Percentiles rank a stretch among this genome's conserved stretches.
These are phyloP conservation scores for Trididemnum clinides DNA, from an alignment of 23 tunicate species.

Conservation along the genomic window DNA sequence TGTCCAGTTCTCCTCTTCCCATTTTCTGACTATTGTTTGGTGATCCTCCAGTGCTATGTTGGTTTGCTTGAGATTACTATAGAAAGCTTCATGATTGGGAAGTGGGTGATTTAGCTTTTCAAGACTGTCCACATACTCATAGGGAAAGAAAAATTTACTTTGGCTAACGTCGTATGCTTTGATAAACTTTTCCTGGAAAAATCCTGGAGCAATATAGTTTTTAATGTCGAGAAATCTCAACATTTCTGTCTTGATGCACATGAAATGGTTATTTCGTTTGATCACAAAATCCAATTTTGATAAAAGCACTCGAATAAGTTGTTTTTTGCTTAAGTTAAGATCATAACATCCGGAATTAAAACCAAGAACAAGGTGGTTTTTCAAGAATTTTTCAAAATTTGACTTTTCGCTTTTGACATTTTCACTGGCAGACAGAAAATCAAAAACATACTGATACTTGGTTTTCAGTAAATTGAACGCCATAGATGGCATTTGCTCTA, in stretches of 20 bases:
- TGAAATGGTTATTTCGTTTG: not conserved
- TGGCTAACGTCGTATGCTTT: too few relatives aligned
- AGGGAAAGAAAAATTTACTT: too few relatives aligned
- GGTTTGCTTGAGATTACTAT: too few relatives aligned
- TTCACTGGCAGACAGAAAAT: not conserved
- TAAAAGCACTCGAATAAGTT: not conserved
- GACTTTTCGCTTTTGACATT: not conserved
- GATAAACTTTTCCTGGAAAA: not conserved
- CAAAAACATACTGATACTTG: not conserved
- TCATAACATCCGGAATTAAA: not conserved
- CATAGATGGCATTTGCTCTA: not conserved
- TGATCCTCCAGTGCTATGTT: too few relatives aligned
- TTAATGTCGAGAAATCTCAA: not conserved
- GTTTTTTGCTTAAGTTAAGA: not conserved
- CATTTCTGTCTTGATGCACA: not conserved
- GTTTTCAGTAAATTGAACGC: not conserved
- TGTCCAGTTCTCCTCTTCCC: too few relatives aligned
- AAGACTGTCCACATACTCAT: too few relatives aligned
- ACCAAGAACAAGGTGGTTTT: not conserved
- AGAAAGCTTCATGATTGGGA: too few relatives aligned
- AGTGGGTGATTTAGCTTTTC: too few relatives aligned
- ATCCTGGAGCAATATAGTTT: not conserved
- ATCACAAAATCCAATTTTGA: not conserved
- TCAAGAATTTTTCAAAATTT: not conserved
- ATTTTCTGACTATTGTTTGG: too few relatives aligned